phyloP scores from a whole-genome alignment of 2,113 vertebrate genomes.

The Grammomys dolichurus region DNA sequence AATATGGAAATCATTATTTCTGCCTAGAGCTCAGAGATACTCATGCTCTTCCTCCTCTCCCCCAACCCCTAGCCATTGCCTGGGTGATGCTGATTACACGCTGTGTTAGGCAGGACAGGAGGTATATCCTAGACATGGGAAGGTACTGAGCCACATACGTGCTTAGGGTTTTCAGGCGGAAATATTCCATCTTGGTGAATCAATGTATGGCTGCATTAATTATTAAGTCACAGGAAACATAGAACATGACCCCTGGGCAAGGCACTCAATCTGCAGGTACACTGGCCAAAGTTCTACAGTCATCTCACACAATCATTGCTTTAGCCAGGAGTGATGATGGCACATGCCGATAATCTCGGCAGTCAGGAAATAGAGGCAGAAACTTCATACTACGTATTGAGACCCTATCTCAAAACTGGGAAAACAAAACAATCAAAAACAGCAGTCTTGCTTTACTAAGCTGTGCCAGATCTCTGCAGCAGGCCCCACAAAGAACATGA shows the following conservation, averaged over 20 bases:
- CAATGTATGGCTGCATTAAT: not conserved
- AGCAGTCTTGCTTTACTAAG: not conserved
- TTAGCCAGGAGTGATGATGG: not conserved
- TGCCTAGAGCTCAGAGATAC: not conserved
- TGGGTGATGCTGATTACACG: not conserved
- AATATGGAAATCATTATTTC: constrained; percentile 60
- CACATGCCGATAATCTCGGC: not conserved
- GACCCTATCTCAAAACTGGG: not conserved
- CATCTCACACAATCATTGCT: not conserved
- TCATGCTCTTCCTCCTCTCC: not conserved
- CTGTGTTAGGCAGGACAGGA: not conserved
- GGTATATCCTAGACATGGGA: not conserved
- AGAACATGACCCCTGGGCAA: not conserved
- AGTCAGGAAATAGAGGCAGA: not conserved
- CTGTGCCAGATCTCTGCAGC: not conserved
- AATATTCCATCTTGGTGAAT: constrained; percentile 20
- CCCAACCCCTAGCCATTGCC: not conserved
- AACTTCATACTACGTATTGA: not conserved
- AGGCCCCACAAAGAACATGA: not conserved
- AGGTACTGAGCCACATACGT: not conserved
- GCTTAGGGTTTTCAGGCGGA: not conserved
- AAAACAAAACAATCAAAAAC: not conserved
- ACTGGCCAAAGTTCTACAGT: constrained; percentile 7
- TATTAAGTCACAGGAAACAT: constrained; percentile 41
- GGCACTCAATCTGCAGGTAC: not conserved